Base-by-base conservation (phyloP, 37 sponge, comb jelly and placozoan genomes). In the Amphimedon queenslandica region DNA sequence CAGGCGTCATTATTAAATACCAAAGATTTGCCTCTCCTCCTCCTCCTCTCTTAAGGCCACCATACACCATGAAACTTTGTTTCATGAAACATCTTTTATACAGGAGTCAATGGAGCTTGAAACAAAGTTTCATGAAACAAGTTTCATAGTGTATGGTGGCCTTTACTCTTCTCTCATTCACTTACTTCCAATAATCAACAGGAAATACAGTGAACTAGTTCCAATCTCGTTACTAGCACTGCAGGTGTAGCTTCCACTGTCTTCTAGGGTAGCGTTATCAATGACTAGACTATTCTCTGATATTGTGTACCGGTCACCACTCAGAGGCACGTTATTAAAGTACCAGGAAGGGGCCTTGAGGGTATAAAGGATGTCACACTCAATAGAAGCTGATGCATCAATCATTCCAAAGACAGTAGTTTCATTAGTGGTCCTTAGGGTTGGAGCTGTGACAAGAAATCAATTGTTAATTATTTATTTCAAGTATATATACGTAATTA, bases 201-300 rank as follows among this genome's bases (percentile, higher is more conserved):
- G 41, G 39, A 5, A 69, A 42, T 69, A 40, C 28, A 2, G 35
- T 8, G 21, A 24, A 25, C 3, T 39, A 40, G 36, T 29, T 25
- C 42, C 70, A 24, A 3, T 40, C 2, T n/a, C 43, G 5, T 69
- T 37, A 10, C 42, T n/a, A 35, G 70, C 70, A 2, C 42, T 35
- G 41, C 70, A 69, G 4, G 70, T 69, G 70, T 69, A 69, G 25
- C 41, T 40, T 24, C 70, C 70, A 38, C 70, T 2, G 27, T 69
- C 42, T 37, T 38, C n/a, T 18, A 37, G 8, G 27, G 29, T 29
- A 3, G 39, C 42, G 21, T 18, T 2, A 41, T 36, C 41, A 28
- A 69, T 34, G 29, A 29, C 2, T 40, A 69, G 39, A 18, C 5
- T 27, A 41, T 39, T 69, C 16, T 25, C 13, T 2, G 28, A 23